A percentile compares a stretch with the other conserved stretches of the same genome.
These are phyloP conservation scores for Mus caroli DNA, from an alignment of 2,797 vertebrate species.

Conservation along the genomic window DNA sequence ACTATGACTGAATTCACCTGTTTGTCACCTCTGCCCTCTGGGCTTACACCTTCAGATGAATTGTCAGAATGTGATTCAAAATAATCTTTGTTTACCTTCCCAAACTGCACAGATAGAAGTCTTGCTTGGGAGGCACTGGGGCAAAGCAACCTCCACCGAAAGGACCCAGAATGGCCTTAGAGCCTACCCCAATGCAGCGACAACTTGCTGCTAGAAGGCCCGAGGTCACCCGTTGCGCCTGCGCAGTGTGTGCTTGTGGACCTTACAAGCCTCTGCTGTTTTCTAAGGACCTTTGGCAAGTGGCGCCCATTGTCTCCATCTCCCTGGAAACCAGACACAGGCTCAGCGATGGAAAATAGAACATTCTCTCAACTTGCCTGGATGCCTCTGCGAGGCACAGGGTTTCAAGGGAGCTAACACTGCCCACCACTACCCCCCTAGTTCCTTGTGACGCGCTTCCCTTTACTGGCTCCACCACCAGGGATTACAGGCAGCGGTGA, in stretches of 20 bases:
- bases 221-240: rapidly evolving
- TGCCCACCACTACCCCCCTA: background rate
- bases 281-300: background rate
- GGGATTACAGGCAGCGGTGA: slow-evolving; percentile 49
- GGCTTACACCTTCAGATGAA: background rate
- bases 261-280: background rate
- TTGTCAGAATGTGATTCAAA: background rate
- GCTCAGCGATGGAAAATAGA: background rate
- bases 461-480: slow-evolving; percentile 19
- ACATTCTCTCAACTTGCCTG: background rate
- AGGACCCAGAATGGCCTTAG: background rate
- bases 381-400: background rate
- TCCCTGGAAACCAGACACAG: slow-evolving; percentile 28
- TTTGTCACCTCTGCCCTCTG: background rate
- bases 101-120: background rate
- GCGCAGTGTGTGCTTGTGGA: background rate
- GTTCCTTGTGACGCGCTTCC: background rate
- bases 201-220: background rate
- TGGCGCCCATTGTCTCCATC: background rate
- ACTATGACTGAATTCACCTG: background rate
- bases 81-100: slow-evolving; percentile 51
- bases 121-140: background rate
- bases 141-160: background rate
- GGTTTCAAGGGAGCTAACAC: background rate
- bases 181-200: rapidly evolving